phyloP scores from a whole-genome alignment of 2,888 invertebrate species.

The Ischnura elegans region DNA sequence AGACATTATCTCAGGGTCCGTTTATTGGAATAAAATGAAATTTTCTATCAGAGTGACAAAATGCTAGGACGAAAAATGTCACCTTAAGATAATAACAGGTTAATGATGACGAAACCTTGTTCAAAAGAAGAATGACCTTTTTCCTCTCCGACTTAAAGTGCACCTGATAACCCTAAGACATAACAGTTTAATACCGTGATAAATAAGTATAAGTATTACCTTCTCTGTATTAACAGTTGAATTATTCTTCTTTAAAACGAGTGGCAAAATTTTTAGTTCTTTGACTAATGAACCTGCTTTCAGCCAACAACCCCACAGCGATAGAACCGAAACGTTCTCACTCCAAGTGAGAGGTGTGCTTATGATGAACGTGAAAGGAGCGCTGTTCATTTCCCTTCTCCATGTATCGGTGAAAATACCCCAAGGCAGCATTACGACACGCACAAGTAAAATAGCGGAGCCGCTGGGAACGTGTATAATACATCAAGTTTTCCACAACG shows the following conservation, averaged over 20 bases:
- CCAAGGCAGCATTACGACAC: not conserved
- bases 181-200: too few species aligned
- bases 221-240: too few species aligned
- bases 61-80: too few species aligned
- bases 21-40: too few species aligned
- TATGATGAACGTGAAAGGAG: not conserved
- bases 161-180: too few species aligned
- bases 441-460: not conserved
- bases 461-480: not conserved
- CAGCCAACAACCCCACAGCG: not conserved
- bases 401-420: not conserved
- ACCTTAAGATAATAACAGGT: too few species aligned
- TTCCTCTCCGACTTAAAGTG: too few species aligned
- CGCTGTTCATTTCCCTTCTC: not conserved
- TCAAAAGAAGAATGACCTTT: too few species aligned
- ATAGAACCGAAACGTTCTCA: not conserved
- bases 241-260: not conserved
- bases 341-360: not conserved
- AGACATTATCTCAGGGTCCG: too few species aligned
- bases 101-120: too few species aligned
- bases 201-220: too few species aligned
- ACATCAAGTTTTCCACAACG: not conserved
- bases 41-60: too few species aligned
- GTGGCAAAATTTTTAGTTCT: not conserved
- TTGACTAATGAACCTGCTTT: not conserved